These are phyloP conservation scores for Zele albiditarsus DNA, from an alignment of 2,888 invertebrate species.

Conservation along the genomic window DNA sequence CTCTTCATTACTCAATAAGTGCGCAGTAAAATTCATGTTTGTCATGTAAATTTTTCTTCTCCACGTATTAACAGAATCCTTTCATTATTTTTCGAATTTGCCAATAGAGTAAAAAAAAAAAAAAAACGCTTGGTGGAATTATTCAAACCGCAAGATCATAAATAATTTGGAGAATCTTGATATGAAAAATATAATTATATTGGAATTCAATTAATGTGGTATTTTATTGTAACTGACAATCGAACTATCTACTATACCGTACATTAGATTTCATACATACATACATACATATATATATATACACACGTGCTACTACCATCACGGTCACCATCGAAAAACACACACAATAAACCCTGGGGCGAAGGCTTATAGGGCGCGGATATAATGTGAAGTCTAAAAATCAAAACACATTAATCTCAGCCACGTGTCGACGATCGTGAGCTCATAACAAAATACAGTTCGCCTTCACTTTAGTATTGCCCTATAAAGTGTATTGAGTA, in stretches of 20 bases:
- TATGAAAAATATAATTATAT: background rate
- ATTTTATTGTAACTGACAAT: background rate
- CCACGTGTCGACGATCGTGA: constrained; percentile 71
- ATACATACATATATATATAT: background rate
- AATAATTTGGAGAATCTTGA: background rate
- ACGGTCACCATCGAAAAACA: constrained; percentile 37
- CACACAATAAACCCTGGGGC: constrained; percentile 54
- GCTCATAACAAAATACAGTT: constrained; percentile 61
- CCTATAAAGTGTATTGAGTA: constrained; percentile 1
- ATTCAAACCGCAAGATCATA: background rate
- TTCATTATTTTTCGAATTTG: background rate
- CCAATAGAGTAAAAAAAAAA: background rate
- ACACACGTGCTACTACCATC: background rate
- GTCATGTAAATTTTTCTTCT: background rate
- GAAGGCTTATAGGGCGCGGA: constrained; percentile 60
- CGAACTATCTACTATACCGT: constrained; percentile 17
- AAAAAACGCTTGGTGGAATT: background rate
- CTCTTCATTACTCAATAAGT: background rate
- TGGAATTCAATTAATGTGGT: background rate
- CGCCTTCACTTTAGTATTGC: constrained; percentile 18
- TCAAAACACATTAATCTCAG: constrained; percentile 73
- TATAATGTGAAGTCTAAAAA: constrained; percentile 71
- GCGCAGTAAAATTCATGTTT: background rate
- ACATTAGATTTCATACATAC: background rate
- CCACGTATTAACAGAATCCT: background rate